A percentile compares a stretch with the other conserved stretches of the same genome.
phyloP scores from a whole-genome alignment of 2,113 vertebrate species.

The Marmota monax region DNA sequence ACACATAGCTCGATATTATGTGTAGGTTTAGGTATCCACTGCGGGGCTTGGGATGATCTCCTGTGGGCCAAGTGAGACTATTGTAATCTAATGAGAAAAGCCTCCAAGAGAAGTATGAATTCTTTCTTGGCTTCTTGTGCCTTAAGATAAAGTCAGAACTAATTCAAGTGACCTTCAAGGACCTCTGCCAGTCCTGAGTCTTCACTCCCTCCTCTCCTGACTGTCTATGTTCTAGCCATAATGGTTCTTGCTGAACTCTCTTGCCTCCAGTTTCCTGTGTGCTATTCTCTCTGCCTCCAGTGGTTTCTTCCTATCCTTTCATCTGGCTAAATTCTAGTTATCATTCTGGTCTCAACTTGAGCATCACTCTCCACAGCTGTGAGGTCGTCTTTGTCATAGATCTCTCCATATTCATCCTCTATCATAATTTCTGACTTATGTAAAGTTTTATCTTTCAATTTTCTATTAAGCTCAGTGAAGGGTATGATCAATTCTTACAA shows the following conservation, averaged over 20 bases:
- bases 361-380: not conserved
- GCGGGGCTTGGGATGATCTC: not conserved
- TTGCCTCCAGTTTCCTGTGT: not conserved
- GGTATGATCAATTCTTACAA: not conserved
- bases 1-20: not conserved
- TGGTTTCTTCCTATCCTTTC: not conserved
- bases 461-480: not conserved
- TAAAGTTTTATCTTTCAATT: not conserved
- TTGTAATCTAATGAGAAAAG: not conserved
- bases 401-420: not conserved
- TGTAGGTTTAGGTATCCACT: not conserved
- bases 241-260: not conserved
- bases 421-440: not conserved
- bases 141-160: not conserved
- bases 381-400: not conserved
- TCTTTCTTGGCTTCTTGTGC: not conserved
- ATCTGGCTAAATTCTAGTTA: not conserved
- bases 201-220: not conserved
- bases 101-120: not conserved
- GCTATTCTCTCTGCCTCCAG: not conserved
- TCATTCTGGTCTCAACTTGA: not conserved
- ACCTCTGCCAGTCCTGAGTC: not conserved
- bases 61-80: not conserved
- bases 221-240: not conserved
- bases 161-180: not conserved